Conservation (phyloP, 2,797 vertebrate species). For the Triplophysa yarkandensis region DNA sequence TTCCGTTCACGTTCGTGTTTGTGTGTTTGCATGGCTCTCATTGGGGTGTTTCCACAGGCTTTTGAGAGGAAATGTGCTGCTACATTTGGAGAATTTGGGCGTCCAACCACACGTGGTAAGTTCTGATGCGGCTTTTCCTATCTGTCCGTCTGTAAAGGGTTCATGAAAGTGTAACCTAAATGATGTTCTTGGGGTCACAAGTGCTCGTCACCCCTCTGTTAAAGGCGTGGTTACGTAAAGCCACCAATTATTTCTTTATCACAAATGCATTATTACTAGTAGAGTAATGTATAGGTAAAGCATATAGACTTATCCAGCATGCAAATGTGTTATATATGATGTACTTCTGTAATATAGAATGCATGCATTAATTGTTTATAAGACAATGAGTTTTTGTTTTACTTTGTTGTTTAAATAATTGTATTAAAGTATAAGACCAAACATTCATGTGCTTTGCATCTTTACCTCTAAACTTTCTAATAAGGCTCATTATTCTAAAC, state of each 20-base stretch:
- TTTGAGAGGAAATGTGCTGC: constrained; percentile 60
- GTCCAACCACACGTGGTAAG: constrained; percentile 70
- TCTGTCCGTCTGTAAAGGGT: constrained; percentile 53
- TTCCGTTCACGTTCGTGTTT: constrained; percentile 68
- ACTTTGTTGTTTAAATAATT: background rate
- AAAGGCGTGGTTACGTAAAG: constrained; percentile 82
- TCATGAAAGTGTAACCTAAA: constrained; percentile 53
- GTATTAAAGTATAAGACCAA: background rate
- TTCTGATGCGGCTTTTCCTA: constrained; percentile 63
- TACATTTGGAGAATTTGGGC: constrained; percentile 66
- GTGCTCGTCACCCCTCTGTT: constrained; percentile 79
- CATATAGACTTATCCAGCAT: too few species aligned
- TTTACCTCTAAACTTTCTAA: background rate
- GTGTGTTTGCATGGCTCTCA: constrained; percentile 73
- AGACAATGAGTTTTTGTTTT: background rate
- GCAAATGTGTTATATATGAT: too few species aligned
- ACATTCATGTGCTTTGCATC: background rate
- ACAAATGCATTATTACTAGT: constrained; percentile 50
- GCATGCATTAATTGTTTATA: background rate
- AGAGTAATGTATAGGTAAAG: background rate
- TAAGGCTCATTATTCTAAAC: too few species aligned
- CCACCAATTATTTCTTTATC: constrained; percentile 73
- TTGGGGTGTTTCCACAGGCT: constrained; percentile 66
- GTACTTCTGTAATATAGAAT: background rate
- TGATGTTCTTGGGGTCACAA: constrained; percentile 77